Percentiles rank a stretch among this genome's conserved stretches.
phyloP scores from a whole-genome alignment of 2,888 invertebrate genomes.

The Thereva nobilitata region DNA sequence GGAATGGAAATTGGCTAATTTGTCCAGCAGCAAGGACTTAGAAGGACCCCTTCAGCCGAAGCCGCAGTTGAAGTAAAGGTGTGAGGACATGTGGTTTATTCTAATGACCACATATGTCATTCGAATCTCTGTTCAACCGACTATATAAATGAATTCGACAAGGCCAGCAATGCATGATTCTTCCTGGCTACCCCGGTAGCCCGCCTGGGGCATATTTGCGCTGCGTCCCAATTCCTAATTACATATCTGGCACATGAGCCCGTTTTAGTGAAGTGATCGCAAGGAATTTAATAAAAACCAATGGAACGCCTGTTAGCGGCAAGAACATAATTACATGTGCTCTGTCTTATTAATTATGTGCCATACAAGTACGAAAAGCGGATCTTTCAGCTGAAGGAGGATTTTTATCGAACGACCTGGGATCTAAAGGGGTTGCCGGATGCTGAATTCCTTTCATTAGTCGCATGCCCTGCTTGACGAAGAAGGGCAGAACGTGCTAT shows the following conservation, averaged over 20 bases:
- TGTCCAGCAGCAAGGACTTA: constrained; percentile 28
- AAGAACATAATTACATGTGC: constrained; percentile 42
- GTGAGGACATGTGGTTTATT: neutral
- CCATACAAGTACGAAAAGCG: constrained; percentile 17
- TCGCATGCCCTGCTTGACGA: neutral
- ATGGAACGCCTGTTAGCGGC: constrained; percentile 42
- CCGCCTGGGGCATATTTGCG: neutral
- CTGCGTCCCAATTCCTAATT: constrained; percentile 33
- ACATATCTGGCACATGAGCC: constrained; percentile 11
- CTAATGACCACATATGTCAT: constrained; percentile 29
- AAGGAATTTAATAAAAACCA: constrained; percentile 43
- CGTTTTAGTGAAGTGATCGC: constrained; percentile 7
- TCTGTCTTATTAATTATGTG: constrained; percentile 42
- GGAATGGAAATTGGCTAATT: constrained; percentile 42
- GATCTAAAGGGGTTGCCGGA: constrained; percentile 20
- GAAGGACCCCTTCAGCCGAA: neutral
- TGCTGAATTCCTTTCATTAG: constrained; percentile 34
- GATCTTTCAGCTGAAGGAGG: constrained; percentile 34
- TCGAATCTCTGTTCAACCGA: no score
- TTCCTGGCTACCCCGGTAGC: neutral
- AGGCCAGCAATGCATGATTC: neutral
- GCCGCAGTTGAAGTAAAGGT: neutral
- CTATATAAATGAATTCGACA: no score
- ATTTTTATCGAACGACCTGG: constrained; percentile 29
- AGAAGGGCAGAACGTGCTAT: constrained; percentile 5